A percentile compares a stretch with the other conserved stretches of the same genome.
phyloP scores from a whole-genome alignment of 1,140 invertebrate genomes.

The Vanessa tameamea region DNA sequence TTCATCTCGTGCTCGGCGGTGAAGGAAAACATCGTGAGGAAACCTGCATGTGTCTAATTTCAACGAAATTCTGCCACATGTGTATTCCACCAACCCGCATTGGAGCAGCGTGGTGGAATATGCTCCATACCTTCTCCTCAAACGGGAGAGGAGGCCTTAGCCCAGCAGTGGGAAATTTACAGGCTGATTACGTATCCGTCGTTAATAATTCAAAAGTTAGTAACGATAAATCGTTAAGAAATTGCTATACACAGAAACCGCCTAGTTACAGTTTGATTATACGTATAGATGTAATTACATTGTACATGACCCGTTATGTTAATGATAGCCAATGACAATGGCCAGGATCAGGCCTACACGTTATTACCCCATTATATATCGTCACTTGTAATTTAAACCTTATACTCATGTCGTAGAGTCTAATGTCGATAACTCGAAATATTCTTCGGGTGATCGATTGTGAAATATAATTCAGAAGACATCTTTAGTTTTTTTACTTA shows the following conservation, averaged over 20 bases:
- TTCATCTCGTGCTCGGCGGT: too few relatives aligned
- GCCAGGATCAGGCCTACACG: constrained; percentile 29
- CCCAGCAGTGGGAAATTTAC: too few relatives aligned
- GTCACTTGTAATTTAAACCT: neutral
- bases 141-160: too few relatives aligned
- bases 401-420: neutral
- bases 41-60: too few relatives aligned
- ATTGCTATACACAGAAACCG: neutral
- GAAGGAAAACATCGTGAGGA: too few relatives aligned
- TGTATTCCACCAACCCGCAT: too few relatives aligned
- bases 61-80: too few relatives aligned
- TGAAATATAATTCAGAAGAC: neutral
- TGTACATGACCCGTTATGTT: constrained; percentile 26
- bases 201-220: neutral
- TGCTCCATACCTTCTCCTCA: too few relatives aligned
- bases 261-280: neutral
- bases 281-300: constrained; percentile 5
- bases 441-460: neutral
- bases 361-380: constrained; percentile 38
- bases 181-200: too few relatives aligned
- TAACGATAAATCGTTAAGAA: neutral
- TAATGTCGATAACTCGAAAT: neutral
- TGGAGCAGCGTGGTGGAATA: too few relatives aligned
- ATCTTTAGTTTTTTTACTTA: neutral
- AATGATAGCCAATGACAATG: constrained; percentile 37